These are phyloP conservation scores for Pomatorhinus ruficollis DNA, from an alignment of 2,113 vertebrate species.

Conservation along the genomic window DNA sequence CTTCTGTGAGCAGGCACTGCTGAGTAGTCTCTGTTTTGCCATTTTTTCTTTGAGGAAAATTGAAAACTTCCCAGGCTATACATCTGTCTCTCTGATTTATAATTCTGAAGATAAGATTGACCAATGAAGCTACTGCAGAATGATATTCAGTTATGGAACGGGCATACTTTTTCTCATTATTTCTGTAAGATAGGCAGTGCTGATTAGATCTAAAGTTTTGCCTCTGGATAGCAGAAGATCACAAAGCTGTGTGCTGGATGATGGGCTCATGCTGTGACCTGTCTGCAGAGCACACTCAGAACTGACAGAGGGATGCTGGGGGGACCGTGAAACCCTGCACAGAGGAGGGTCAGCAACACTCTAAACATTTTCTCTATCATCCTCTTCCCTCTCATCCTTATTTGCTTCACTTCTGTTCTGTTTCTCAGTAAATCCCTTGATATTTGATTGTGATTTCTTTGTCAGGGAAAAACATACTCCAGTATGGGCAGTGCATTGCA, in stretches of 20 bases:
- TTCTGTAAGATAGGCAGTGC: not conserved
- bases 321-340: accelerated
- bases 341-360: not conserved
- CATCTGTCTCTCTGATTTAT: not conserved
- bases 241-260: not conserved
- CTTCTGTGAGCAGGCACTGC: not conserved
- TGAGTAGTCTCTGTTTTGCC: not conserved
- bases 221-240: not conserved
- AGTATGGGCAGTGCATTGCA: not conserved
- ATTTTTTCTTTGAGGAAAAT: not conserved
- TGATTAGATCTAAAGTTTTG: not conserved
- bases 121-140: not conserved
- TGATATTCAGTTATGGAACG: not conserved
- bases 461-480: not conserved
- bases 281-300: not conserved
- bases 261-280: not conserved
- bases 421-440: not conserved
- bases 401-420: not conserved
- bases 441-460: not conserved
- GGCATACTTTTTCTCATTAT: not conserved
- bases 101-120: slow-evolving; percentile 29
- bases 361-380: not conserved
- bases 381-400: not conserved
- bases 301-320: not conserved
- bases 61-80: not conserved